phyloP scores from a whole-genome alignment of 2,113 vertebrate genomes.

The Melanocharis versteri region DNA sequence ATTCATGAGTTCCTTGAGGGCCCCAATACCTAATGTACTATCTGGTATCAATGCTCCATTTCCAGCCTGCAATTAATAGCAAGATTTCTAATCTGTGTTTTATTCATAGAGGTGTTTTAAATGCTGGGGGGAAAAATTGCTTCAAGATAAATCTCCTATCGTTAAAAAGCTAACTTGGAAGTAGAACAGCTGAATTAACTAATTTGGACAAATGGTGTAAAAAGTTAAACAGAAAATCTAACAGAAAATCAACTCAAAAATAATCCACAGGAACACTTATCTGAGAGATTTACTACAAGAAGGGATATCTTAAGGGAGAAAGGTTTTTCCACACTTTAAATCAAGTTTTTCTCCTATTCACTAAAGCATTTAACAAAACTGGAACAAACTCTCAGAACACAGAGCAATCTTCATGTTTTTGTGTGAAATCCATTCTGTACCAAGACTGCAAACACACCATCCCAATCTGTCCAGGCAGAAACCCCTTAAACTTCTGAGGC shows the following conservation, averaged over 20 bases:
- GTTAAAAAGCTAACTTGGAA: neutral
- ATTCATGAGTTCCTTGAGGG: neutral
- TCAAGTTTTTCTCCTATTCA: neutral
- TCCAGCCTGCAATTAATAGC: neutral
- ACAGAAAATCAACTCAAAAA: neutral
- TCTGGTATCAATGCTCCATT: neutral
- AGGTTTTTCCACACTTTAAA: neutral
- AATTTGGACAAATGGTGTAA: neutral
- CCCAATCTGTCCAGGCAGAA: neutral
- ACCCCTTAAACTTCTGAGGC: neutral
- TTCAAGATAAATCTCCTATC: neutral
- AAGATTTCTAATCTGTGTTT: neutral
- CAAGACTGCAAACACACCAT: accelerated
- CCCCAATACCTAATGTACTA: neutral
- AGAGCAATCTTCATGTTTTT: neutral
- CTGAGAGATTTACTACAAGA: neutral
- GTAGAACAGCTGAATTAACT: neutral
- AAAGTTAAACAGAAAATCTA: neutral
- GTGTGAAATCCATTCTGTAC: neutral
- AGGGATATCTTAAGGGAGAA: neutral
- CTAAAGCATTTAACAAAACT: neutral
- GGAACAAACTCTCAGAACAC: neutral
- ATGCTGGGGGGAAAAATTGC: neutral
- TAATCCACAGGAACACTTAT: neutral
- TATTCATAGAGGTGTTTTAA: neutral